Conservation (phyloP, 2,797 vertebrate genomes). For the Chrosomus eos region DNA sequence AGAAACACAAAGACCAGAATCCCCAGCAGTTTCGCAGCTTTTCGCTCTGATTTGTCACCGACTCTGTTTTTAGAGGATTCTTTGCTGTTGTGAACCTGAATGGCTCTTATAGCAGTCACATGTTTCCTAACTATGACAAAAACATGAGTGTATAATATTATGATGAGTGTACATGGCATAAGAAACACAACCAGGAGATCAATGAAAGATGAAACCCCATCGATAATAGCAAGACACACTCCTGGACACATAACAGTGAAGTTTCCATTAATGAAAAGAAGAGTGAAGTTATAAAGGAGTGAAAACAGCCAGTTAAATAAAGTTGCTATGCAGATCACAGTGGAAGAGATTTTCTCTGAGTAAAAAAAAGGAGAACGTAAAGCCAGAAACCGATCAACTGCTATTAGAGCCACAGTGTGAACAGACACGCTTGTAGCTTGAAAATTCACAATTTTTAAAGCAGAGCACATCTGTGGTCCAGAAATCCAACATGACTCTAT, state of each 20-base stretch:
- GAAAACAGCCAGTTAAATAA: constrained; percentile 54
- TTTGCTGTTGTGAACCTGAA: constrained; percentile 10
- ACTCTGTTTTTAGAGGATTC: background rate
- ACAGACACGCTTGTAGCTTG: constrained; percentile 52
- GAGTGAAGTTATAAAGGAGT: constrained; percentile 45
- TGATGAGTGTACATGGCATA: constrained; percentile 48
- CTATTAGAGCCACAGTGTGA: constrained; percentile 55
- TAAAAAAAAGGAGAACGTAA: constrained; percentile 52
- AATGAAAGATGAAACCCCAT: constrained; percentile 28
- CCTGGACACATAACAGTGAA: constrained; percentile 48
- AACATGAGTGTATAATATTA: constrained; percentile 50
- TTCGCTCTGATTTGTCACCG: constrained; percentile 49
- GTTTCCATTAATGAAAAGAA: constrained; percentile 52
- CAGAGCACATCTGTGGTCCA: constrained; percentile 35
- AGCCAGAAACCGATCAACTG: constrained; percentile 56
- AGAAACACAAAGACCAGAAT: constrained; percentile 59
- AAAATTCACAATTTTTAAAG: constrained; percentile 48
- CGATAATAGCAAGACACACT: constrained; percentile 21
- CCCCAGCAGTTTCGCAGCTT: constrained; percentile 53
- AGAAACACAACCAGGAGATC: constrained; percentile 54
- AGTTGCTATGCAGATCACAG: constrained; percentile 19
- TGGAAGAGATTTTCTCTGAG: constrained; percentile 31
- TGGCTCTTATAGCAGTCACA: constrained; percentile 51
- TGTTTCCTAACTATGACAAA: constrained; percentile 55
- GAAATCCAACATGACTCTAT: constrained; percentile 54